These are phyloP conservation scores for Plecotus auritus DNA, from an alignment of 2,113 vertebrate species.

Conservation along the genomic window DNA sequence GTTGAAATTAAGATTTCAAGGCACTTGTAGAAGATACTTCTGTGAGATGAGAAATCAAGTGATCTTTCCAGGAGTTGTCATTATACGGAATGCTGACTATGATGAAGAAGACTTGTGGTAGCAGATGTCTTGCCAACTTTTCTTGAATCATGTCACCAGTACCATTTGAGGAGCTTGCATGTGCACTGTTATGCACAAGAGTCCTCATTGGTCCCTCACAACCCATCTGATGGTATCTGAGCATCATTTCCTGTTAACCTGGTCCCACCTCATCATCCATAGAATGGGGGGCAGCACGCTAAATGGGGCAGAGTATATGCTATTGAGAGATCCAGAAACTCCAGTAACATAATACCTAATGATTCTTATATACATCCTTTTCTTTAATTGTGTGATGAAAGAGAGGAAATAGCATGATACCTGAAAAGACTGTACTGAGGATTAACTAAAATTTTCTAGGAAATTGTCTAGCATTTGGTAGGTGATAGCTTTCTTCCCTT, in stretches of 20 bases:
- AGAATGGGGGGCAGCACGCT: neutral
- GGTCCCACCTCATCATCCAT: neutral
- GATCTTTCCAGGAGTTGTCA: neutral
- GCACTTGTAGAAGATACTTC: neutral
- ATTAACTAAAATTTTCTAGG: neutral
- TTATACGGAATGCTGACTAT: neutral
- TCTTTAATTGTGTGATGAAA: neutral
- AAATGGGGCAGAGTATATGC: neutral
- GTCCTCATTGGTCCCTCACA: too few relatives aligned
- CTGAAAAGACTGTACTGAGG: neutral
- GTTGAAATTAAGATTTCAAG: neutral
- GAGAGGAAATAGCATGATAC: neutral
- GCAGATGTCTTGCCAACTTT: neutral
- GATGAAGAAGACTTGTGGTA: neutral
- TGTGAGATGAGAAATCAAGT: neutral
- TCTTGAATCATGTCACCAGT: neutral
- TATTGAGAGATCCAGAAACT: neutral
- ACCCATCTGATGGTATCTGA: accelerated
- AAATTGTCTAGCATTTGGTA: neutral
- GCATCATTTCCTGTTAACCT: neutral
- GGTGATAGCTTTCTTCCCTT: neutral
- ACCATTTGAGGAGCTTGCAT: neutral
- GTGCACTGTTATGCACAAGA: accelerated
- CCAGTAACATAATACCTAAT: neutral
- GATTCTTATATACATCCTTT: neutral